Evolutionary conservation across 2,797 vertebrate genomes (phyloP).

Genomic region (Australoheros facetus): DNA sequence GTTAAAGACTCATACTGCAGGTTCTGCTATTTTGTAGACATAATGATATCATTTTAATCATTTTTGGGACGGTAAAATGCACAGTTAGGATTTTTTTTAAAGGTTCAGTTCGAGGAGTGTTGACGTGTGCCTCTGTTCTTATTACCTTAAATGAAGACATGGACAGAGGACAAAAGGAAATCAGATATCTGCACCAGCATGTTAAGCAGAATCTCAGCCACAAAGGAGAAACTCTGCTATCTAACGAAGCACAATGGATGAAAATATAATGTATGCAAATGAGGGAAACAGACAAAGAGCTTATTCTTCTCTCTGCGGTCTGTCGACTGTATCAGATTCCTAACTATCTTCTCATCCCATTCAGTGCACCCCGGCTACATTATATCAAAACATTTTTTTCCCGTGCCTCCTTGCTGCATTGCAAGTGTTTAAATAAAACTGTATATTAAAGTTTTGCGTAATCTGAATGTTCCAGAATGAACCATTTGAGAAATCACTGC

Average conservation of each 20-base stretch:
- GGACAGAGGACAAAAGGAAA: conserved; percentile 66
- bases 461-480: conserved; percentile 8
- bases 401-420: conserved; percentile 17
- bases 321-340: conserved; percentile 72
- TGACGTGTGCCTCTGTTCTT: conserved; percentile 40
- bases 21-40: not conserved
- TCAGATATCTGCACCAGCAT: conserved; percentile 63
- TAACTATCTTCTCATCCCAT: conserved; percentile 69
- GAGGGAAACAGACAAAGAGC: conserved; percentile 76
- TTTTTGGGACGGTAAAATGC: not conserved
- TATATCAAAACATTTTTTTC: conserved; percentile 47
- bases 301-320: conserved; percentile 72
- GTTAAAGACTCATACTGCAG: conserved; percentile 19
- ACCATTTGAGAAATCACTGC: conserved; percentile 4
- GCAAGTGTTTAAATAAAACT: conserved; percentile 31
- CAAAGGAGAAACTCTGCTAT: conserved; percentile 77
- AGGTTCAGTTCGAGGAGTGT: conserved; percentile 29
- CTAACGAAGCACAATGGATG: conserved; percentile 74
- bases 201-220: conserved; percentile 73
- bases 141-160: conserved; percentile 75
- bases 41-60: not conserved
- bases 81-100: conserved; percentile 22
- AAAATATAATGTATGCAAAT: conserved; percentile 84
- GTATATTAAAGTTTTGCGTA: conserved; percentile 1
- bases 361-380: conserved; percentile 51